These are phyloP conservation scores for Perccottus glenii DNA, from an alignment of 2,113 vertebrate species.

Conservation along the genomic window DNA sequence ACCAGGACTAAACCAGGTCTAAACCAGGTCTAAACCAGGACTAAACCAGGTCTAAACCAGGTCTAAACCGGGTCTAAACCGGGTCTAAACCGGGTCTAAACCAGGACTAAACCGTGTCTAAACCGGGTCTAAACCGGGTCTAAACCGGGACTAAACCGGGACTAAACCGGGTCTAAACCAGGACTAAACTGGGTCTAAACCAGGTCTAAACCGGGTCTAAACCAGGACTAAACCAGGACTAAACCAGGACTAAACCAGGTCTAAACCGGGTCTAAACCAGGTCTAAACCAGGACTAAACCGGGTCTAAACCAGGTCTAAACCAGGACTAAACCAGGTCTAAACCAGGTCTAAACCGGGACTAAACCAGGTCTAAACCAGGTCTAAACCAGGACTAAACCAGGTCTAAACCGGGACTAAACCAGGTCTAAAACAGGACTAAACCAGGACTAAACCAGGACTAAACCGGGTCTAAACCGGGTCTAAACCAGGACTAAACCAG, in stretches of 20 bases:
- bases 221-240: not conserved
- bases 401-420: slow-evolving; percentile 1
- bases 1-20: too few relatives aligned
- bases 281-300: too few relatives aligned
- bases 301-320: too few relatives aligned
- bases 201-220: slow-evolving; percentile 1
- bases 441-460: not conserved
- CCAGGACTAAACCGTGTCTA: too few relatives aligned
- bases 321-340: not conserved
- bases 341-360: not conserved
- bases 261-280: not conserved
- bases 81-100: too few relatives aligned
- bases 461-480: not conserved
- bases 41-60: too few relatives aligned
- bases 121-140: too few relatives aligned
- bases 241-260: slow-evolving; percentile 1
- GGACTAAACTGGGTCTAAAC: not conserved
- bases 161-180: not conserved
- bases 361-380: slow-evolving; percentile 4
- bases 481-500: slow-evolving; percentile 2
- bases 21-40: too few relatives aligned
- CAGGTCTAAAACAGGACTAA: not conserved
- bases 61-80: too few relatives aligned
- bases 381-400: slow-evolving; percentile 5
- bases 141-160: not conserved